Percentiles rank a stretch among this genome's conserved stretches.
Conservation (phyloP, 2,888 invertebrate genomes). For the Pachydiplax longipennis region DNA sequence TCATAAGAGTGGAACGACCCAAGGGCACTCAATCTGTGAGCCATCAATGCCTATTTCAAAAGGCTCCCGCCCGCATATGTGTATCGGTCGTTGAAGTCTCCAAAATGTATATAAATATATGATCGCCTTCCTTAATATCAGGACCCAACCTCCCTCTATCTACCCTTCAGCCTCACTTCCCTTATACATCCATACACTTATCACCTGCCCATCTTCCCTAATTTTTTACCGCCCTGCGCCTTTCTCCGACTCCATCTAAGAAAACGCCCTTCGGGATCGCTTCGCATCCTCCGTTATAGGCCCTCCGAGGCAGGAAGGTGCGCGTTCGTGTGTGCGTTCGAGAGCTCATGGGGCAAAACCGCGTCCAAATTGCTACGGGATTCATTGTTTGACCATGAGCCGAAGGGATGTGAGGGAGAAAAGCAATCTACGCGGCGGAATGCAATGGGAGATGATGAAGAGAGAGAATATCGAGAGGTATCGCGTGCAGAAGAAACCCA, state of each 20-base stretch:
- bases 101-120: background rate
- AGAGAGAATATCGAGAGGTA: background rate
- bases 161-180: background rate
- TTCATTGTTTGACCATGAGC: conserved; percentile 22
- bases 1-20: background rate
- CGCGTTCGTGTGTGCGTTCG: background rate
- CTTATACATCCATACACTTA: background rate
- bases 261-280: background rate
- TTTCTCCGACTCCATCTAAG: background rate
- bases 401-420: background rate
- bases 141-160: background rate
- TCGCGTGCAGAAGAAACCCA: background rate
- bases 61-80: too few relatives aligned
- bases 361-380: background rate
- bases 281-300: background rate
- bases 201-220: background rate
- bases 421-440: background rate
- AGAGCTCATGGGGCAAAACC: background rate
- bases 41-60: background rate
- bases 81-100: background rate
- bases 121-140: background rate
- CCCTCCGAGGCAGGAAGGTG: background rate
- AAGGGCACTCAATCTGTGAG: background rate
- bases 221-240: background rate
- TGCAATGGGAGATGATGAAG: background rate